Conservation (phyloP, 2,888 invertebrate genomes). For the Leucophenga montana region DNA sequence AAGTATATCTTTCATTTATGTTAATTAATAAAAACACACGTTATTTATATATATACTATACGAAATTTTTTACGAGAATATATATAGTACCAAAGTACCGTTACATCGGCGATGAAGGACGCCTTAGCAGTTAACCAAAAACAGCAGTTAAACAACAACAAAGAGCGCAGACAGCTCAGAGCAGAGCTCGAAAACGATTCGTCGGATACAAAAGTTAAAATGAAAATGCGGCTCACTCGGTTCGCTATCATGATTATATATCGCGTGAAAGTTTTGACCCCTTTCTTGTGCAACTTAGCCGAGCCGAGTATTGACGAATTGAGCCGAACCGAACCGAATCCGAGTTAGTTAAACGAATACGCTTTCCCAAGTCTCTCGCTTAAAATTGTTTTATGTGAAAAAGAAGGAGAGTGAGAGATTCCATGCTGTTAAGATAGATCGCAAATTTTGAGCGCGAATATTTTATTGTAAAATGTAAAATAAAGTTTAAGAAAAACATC, state of each 20-base stretch:
- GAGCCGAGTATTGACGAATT: too few relatives aligned
- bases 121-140: neutral
- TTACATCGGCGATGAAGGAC: constrained; percentile 27
- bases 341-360: too few relatives aligned
- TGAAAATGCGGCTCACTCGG: constrained; percentile 73
- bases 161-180: constrained; percentile 34
- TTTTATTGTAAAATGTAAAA: constrained; percentile 28
- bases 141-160: neutral
- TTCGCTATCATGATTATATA: constrained; percentile 74
- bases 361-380: neutral
- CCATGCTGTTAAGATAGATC: neutral
- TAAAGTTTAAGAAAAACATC: too few relatives aligned
- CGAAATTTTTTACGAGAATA: constrained; percentile 43
- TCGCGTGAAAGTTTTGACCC: constrained; percentile 75
- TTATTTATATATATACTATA: too few relatives aligned
- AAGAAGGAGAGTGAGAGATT: constrained; percentile 30
- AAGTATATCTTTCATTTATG: too few relatives aligned
- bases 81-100: constrained; percentile 12
- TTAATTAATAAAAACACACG: too few relatives aligned
- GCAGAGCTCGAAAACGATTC: constrained; percentile 55
- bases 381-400: constrained; percentile 6
- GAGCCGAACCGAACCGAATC: neutral
- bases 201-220: constrained; percentile 72
- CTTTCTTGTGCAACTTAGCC: constrained; percentile 65
- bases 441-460: constrained; percentile 22